Percentiles rank a stretch among this genome's conserved stretches.
Conservation (phyloP, 2,888 invertebrate species). For the Dynastes hyllus region DNA sequence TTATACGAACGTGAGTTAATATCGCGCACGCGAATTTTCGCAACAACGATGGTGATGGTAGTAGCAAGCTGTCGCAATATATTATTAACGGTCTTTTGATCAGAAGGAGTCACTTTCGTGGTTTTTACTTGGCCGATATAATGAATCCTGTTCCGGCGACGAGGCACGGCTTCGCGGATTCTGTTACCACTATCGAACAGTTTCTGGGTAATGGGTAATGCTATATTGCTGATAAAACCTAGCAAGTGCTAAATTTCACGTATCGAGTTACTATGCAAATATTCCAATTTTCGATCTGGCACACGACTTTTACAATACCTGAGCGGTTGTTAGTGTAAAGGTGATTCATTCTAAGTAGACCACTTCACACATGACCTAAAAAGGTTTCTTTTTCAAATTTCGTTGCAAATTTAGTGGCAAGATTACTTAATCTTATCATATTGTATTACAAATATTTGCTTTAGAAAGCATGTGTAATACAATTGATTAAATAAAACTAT, state of each 20-base stretch:
- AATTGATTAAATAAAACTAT: no score
- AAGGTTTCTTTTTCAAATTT: background rate
- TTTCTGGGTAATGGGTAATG: conserved; percentile 50
- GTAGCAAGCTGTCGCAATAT: conserved; percentile 49
- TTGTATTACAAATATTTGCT: no score
- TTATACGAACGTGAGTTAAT: no score
- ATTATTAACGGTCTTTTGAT: conserved; percentile 58
- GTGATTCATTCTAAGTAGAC: background rate
- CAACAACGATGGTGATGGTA: background rate
- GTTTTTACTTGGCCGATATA: conserved; percentile 52
- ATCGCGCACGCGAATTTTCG: no score
- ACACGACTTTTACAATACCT: no score
- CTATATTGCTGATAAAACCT: conserved; percentile 47
- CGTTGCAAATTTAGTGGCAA: no score
- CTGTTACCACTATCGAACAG: conserved; percentile 51
- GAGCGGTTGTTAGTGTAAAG: background rate
- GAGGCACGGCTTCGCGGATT: conserved; percentile 51
- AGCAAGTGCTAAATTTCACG: conserved; percentile 21
- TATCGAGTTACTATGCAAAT: background rate
- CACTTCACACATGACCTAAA: background rate
- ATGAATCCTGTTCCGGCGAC: conserved; percentile 50
- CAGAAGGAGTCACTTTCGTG: conserved; percentile 55
- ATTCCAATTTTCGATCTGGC: no score
- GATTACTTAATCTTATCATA: no score
- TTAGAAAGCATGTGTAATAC: no score